Conservation (phyloP, 2,113 vertebrate species). For the Fulica atra region DNA sequence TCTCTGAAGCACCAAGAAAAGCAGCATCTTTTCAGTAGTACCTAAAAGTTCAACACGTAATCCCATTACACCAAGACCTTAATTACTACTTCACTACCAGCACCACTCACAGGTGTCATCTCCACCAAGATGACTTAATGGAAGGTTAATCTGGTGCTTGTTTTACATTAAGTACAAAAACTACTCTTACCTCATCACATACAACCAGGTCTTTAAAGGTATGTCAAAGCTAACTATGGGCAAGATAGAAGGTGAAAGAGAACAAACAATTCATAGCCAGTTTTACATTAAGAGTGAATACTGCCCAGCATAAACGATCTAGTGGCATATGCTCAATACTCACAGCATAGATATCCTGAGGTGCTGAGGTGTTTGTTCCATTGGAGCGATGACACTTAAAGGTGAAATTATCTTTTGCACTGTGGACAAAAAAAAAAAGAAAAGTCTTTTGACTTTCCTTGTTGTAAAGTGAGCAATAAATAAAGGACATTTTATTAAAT, state of each 20-base stretch:
- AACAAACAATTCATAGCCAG: neutral
- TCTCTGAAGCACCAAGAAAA: neutral
- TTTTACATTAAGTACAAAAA: neutral
- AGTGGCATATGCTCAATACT: conserved; percentile 20
- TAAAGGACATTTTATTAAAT: neutral
- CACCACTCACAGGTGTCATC: neutral
- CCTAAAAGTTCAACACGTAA: neutral
- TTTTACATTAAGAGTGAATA: neutral
- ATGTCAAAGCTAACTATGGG: neutral
- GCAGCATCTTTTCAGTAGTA: neutral
- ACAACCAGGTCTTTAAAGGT: neutral
- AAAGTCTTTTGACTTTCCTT: neutral
- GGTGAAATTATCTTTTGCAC: conserved; percentile 98
- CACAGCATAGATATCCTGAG: conserved; percentile 98
- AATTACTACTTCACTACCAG: neutral
- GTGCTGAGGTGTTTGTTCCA: conserved; percentile 96
- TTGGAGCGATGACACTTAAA: conserved; percentile 99
- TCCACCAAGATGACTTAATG: neutral
- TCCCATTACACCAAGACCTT: neutral
- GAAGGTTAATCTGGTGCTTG: neutral
- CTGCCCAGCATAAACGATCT: neutral
- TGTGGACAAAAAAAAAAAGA: neutral
- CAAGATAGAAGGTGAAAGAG: neutral
- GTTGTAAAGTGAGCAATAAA: neutral
- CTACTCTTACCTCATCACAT: neutral